phyloP scores from a whole-genome alignment of 2,113 vertebrate species.

The Erythrocercus mccallii region DNA sequence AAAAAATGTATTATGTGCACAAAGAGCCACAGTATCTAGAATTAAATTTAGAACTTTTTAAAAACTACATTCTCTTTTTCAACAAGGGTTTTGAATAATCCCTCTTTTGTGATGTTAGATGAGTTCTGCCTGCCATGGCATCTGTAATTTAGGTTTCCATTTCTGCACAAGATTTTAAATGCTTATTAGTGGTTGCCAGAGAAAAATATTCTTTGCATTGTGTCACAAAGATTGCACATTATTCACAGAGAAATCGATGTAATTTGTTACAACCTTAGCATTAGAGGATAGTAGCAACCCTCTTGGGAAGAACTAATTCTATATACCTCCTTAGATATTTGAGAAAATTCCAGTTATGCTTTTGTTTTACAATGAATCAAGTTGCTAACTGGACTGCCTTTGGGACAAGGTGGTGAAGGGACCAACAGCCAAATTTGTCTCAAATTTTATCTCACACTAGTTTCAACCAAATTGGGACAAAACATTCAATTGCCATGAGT shows the following conservation, averaged over 20 bases:
- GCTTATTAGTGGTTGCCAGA: constrained; percentile 52
- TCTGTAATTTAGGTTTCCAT: constrained; percentile 67
- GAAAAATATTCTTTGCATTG: constrained; percentile 52
- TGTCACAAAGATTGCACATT: constrained; percentile 47
- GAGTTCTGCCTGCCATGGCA: constrained; percentile 53
- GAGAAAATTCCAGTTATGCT: neutral
- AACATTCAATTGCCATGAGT: neutral
- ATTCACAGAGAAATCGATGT: constrained; percentile 35
- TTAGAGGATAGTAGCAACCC: constrained; percentile 4
- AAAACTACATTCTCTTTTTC: neutral
- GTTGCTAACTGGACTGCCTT: neutral
- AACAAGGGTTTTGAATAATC: constrained; percentile 23
- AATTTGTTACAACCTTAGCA: constrained; percentile 19
- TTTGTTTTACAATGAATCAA: neutral
- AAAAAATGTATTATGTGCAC: neutral
- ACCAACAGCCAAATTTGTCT: neutral
- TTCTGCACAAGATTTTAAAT: constrained; percentile 61
- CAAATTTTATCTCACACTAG: neutral
- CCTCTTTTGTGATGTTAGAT: constrained; percentile 23
- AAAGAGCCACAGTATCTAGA: neutral
- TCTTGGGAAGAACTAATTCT: neutral
- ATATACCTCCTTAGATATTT: neutral
- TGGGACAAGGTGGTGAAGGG: neutral
- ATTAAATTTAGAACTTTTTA: neutral
- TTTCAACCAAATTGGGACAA: neutral